Base-by-base conservation (phyloP, 2,113 vertebrate species). In the Hemichromis elongatus region DNA sequence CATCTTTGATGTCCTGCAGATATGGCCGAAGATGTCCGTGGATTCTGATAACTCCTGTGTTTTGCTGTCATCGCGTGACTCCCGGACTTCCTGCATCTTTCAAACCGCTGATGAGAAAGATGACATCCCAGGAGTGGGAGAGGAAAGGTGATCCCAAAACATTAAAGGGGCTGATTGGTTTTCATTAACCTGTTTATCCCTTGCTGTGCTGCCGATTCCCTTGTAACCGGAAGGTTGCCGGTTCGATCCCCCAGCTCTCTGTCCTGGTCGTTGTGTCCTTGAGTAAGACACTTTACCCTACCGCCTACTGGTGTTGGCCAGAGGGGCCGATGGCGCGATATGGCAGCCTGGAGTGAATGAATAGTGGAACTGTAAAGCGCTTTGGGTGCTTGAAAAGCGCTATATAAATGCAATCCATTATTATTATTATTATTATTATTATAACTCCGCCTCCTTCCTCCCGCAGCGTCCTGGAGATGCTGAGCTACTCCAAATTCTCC, bases 381-480 rank as follows among this genome's bases (percentile, higher is more conserved):
- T n/a, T n/a, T n/a, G n/a, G n/a, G n/a, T n/a, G n/a, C n/a, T n/a
- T n/a, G n/a, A n/a, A n/a, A n/a, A n/a, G n/a, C n/a, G n/a, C n/a
- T n/a, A n/a, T n/a, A n/a, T n/a, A n/a, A n/a, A n/a, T n/a, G n/a
- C n/a, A n/a, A n/a, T n/a, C n/a, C n/a, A n/a, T n/a, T n/a, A n/a
- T n/a, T n/a, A n/a, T n/a, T n/a, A n/a, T n/a, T n/a, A n/a, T n/a
- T n/a, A n/a, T n/a, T n/a, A n/a, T n/a, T n/a, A n/a, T 11, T 37
- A 24, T 77, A 55, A 78, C 21, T 18, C 57, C 3, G 3, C 24
- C 37, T 59, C 40, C 24, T 61, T 54, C 4, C 10, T 54, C 73
- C 61, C 18, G 4, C 93, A 97, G 96, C 21, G 94, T 97, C 30
- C 93, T 97, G 91, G 96, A 96, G 95, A 97, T 97, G 96, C 89